A percentile compares a stretch with the other conserved stretches of the same genome.
Conservation (phyloP, 2,113 vertebrate genomes). For the Heptranchias perlo region DNA sequence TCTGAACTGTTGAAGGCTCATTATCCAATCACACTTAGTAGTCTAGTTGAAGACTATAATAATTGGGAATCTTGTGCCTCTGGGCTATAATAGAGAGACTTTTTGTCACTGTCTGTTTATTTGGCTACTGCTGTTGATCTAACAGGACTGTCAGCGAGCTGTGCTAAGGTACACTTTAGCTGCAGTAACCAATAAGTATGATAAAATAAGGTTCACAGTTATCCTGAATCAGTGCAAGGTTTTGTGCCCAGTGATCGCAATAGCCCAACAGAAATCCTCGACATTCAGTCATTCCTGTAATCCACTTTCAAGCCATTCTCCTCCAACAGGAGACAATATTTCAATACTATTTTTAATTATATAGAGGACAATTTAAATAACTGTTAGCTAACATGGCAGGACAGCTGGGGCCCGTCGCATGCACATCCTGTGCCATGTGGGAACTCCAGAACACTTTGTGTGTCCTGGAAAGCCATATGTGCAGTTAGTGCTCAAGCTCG, state of each 20-base stretch:
- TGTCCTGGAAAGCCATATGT: too few relatives aligned
- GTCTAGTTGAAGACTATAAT: not conserved
- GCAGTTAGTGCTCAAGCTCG: too few relatives aligned
- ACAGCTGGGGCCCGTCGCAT: too few relatives aligned
- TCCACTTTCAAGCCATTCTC: not conserved
- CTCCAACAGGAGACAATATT: not conserved
- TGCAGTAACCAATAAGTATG: not conserved
- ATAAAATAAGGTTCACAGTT: not conserved
- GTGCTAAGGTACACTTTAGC: not conserved
- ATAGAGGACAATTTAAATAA: too few relatives aligned
- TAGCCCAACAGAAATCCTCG: not conserved
- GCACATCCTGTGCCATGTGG: too few relatives aligned
- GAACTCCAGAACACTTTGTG: too few relatives aligned
- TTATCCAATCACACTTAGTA: not conserved
- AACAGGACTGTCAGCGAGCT: not conserved
- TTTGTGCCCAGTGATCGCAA: not conserved
- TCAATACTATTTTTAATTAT: conserved; percentile 5
- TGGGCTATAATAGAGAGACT: not conserved
- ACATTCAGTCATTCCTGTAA: not conserved
- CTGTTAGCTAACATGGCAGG: too few relatives aligned
- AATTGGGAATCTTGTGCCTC: not conserved
- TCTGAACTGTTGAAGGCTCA: not conserved
- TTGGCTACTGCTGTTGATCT: not conserved
- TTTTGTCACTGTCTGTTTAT: not conserved
- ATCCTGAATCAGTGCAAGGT: not conserved